Evolutionary conservation across 2,113 vertebrate species (phyloP), one percentile per base, ranked within the genome.

Genomic region (Triplophysa tibetana): DNA sequence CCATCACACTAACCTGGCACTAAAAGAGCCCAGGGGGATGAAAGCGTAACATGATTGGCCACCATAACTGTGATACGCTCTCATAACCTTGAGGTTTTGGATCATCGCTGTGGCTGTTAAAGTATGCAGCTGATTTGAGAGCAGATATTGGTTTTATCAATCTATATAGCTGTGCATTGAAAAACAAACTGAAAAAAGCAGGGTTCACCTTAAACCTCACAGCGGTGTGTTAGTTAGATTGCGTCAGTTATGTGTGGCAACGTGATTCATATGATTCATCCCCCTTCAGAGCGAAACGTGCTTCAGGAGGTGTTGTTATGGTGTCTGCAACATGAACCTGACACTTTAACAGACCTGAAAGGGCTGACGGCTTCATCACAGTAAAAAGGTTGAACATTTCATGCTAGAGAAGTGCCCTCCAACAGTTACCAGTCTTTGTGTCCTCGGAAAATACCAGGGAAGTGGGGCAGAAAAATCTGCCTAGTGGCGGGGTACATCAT

Each of bases 371-470:
- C 68, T 67, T 66, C 75, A 38, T 73, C 58, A 78, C 24, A 38
- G 78, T 58, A 63, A 83, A 81, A 83, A 77, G 79, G 82, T 83
- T 83, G 58, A 24, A 65, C 78, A 63, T 48, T 41, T 26, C 62
- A 48, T n/a, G 1, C 33, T 72, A 72, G 72, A 56, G 74, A 70
- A 77, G 62, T 72, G 75, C 50, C 78, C 61, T 78, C 63, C 63
- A 81, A 81, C 75, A 77, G 61, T 67, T 80, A 79, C 70, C 81
- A 75, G 68, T 61, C 54, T 73, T n/a, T 80, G 69, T 84, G 69
- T 86, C 80, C 69, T 82, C 45, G 2, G 33, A 70, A 81, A 86
- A 85, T 88, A 70, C 64, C 82, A 82, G 54, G 65, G 67, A 86
- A 88, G 45, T 78, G 80, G 83, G 72, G 80, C 82, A 79, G 78